phyloP scores from a whole-genome alignment of 2,797 vertebrate genomes.

The Malacoraja senta region DNA sequence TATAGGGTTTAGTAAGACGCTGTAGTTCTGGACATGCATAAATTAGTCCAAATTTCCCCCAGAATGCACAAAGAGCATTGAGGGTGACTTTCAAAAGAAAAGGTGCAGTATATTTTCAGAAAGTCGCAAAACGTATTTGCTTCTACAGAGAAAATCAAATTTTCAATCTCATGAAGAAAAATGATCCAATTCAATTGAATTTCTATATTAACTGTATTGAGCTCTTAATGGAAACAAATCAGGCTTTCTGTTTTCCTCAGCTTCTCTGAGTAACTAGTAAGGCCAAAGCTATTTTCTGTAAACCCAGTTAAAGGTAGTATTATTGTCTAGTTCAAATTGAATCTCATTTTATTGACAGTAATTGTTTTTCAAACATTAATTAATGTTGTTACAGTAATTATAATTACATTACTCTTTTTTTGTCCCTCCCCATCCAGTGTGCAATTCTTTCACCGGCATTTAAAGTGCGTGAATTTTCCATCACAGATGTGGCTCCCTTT shows the following conservation, averaged over 20 bases:
- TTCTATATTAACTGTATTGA: too few relatives aligned
- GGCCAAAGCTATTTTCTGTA: neutral
- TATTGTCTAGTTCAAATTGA: neutral
- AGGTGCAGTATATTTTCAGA: too few relatives aligned
- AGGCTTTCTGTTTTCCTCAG: neutral
- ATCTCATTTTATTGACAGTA: neutral
- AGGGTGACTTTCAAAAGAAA: too few relatives aligned
- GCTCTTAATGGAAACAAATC: neutral
- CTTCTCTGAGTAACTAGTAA: neutral
- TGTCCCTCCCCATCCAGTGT: conserved; percentile 51
- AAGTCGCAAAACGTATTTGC: too few relatives aligned
- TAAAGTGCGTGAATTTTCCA: conserved; percentile 69
- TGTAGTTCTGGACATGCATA: too few relatives aligned
- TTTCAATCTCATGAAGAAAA: too few relatives aligned
- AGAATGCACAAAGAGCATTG: too few relatives aligned
- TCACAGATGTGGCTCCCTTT: conserved; percentile 65
- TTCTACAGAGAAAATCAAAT: too few relatives aligned
- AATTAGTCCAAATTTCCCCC: too few relatives aligned
- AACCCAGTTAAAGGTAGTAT: neutral
- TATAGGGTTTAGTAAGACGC: too few relatives aligned
- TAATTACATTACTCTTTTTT: neutral
- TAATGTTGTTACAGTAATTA: neutral
- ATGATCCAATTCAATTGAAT: too few relatives aligned
- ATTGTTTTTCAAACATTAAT: neutral
- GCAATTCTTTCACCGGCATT: conserved; percentile 70